Percentiles rank a stretch among this genome's conserved stretches.
Conservation (phyloP, 2,797 vertebrate species). For the Phoeniculus purpureus region DNA sequence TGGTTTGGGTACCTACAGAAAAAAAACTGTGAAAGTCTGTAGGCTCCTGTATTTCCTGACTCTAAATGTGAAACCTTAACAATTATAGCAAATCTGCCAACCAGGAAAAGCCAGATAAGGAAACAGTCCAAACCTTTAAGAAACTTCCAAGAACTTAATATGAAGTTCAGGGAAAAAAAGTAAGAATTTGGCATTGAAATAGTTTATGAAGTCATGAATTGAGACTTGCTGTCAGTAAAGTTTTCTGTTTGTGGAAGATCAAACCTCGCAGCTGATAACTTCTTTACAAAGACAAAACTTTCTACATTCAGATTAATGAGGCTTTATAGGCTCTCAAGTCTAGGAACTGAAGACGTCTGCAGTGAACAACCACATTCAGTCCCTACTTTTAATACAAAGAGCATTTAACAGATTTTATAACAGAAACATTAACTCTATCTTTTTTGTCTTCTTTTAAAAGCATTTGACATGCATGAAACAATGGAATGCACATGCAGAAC, state of each 20-base stretch:
- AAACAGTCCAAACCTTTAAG: background rate
- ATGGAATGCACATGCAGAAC: background rate
- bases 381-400: background rate
- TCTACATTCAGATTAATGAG: background rate
- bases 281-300: background rate
- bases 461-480: background rate
- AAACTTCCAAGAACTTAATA: conserved; percentile 4
- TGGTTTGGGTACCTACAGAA: background rate
- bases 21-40: background rate
- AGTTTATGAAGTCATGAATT: background rate
- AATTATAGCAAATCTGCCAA: background rate
- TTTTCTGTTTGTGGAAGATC: background rate
- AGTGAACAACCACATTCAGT: background rate
- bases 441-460: background rate
- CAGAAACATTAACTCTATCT: background rate
- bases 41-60: conserved; percentile 11
- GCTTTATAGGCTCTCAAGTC: background rate
- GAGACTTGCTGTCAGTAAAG: background rate
- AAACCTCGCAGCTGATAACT: background rate
- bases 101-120: conserved; percentile 3
- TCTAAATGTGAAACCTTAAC: background rate
- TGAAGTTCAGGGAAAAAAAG: background rate
- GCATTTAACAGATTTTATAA: background rate
- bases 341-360: background rate
- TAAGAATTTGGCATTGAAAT: background rate